Evolutionary conservation across 2,797 vertebrate species (phyloP).

Genomic region (Sitta carolinensis): DNA sequence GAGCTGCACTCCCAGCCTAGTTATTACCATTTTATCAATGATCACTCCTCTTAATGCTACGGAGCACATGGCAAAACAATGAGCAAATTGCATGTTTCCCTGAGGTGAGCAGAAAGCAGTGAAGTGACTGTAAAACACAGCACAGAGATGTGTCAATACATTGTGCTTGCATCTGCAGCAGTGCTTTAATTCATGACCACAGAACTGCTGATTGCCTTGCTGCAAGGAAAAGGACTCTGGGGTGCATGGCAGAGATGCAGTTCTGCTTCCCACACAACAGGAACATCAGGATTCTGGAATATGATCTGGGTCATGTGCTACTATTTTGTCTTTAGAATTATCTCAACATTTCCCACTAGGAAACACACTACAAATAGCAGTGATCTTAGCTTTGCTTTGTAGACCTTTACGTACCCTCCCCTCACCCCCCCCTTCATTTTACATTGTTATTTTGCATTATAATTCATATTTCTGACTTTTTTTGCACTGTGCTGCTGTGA

Average conservation of each 20-base stretch:
- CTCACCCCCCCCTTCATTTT: background rate
- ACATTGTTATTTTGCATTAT: background rate
- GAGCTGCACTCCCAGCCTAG: background rate
- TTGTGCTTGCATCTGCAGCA: background rate
- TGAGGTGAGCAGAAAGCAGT: background rate
- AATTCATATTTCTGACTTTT: background rate
- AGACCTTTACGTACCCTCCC: background rate
- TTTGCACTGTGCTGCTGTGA: accelerated
- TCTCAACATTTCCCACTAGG: background rate
- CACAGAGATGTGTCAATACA: accelerated
- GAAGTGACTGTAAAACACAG: background rate
- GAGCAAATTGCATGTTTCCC: background rate
- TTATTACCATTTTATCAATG: conserved; percentile 16
- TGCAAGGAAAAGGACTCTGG: background rate
- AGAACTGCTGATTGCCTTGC: background rate
- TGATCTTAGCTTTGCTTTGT: background rate
- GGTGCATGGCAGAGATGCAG: background rate
- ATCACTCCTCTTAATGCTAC: background rate
- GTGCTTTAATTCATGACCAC: background rate
- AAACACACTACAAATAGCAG: background rate
- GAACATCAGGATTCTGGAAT: background rate
- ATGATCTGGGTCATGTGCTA: background rate
- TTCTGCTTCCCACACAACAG: background rate
- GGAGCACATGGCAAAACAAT: background rate
- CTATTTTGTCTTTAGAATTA: background rate